Evolutionary conservation across 2,888 invertebrate genomes (phyloP).

Genomic region (Drosophila kanekoi): DNA sequence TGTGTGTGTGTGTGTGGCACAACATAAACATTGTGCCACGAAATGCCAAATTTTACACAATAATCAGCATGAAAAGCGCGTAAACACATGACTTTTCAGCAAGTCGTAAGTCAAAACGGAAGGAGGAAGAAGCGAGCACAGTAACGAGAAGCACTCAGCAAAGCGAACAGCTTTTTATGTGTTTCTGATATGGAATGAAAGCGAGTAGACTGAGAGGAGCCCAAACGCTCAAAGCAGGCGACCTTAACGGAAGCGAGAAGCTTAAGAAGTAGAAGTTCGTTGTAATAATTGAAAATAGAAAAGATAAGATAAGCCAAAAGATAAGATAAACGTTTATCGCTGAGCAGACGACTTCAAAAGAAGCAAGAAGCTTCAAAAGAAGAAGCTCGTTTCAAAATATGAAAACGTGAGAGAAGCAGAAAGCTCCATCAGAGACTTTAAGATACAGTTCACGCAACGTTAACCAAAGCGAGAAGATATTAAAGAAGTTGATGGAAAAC

Average conservation of each 20-base stretch:
- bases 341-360: too few relatives aligned
- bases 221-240: too few relatives aligned
- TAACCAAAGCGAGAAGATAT: background rate
- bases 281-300: background rate
- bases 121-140: background rate
- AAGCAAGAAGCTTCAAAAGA: too few relatives aligned
- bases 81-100: background rate
- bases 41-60: constrained; percentile 3
- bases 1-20: constrained; percentile 7
- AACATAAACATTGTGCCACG: background rate
- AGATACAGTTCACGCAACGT: background rate
- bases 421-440: background rate
- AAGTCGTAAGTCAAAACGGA: background rate
- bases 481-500: background rate
- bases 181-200: too few relatives aligned
- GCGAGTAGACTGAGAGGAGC: too few relatives aligned
- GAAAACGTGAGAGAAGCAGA: background rate
- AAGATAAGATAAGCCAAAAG: too few relatives aligned
- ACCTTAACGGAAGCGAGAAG: background rate
- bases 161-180: background rate
- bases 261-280: background rate
- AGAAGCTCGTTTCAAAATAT: too few relatives aligned
- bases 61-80: constrained; percentile 5
- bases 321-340: too few relatives aligned
- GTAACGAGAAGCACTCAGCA: background rate